These are phyloP conservation scores for Papilio machaon DNA, from an alignment of 1,140 invertebrate genomes.

Conservation along the genomic window DNA sequence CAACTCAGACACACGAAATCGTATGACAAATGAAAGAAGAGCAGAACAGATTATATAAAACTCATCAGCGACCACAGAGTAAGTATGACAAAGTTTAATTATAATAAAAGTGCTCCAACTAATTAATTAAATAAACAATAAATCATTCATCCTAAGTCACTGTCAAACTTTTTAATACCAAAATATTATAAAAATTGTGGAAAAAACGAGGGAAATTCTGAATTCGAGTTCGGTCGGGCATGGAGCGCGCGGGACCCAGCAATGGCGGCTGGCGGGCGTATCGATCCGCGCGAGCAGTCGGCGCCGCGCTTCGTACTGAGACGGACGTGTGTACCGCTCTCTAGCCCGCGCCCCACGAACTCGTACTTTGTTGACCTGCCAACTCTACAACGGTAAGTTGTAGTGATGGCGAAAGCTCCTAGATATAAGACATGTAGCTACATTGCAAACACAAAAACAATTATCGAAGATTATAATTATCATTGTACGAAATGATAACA, in stretches of 20 bases:
- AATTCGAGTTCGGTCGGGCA: background rate
- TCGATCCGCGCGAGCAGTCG: slow-evolving; percentile 75
- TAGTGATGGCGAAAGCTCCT: background rate
- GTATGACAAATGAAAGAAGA: background rate
- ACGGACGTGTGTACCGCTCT: slow-evolving; percentile 49
- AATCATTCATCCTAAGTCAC: background rate
- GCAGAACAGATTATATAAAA: background rate
- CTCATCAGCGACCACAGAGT: background rate
- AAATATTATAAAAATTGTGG: background rate
- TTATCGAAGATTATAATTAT: background rate
- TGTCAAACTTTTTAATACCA: background rate
- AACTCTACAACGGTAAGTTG: slow-evolving; percentile 33
- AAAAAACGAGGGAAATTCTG: background rate
- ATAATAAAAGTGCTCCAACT: background rate
- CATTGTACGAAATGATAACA: background rate
- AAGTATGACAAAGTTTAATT: background rate
- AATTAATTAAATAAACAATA: slow-evolving; percentile 14
- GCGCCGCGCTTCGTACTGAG: slow-evolving; percentile 66
- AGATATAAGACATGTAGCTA: background rate
- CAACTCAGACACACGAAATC: background rate
- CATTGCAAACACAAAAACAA: background rate
- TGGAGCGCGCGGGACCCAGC: slow-evolving; percentile 39
- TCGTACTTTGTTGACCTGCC: slow-evolving; percentile 21
- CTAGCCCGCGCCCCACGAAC: background rate
- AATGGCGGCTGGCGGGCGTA: slow-evolving; percentile 65